Evolutionary conservation across 1,140 invertebrate genomes (phyloP).

Genomic region (Drosophila virilis): DNA sequence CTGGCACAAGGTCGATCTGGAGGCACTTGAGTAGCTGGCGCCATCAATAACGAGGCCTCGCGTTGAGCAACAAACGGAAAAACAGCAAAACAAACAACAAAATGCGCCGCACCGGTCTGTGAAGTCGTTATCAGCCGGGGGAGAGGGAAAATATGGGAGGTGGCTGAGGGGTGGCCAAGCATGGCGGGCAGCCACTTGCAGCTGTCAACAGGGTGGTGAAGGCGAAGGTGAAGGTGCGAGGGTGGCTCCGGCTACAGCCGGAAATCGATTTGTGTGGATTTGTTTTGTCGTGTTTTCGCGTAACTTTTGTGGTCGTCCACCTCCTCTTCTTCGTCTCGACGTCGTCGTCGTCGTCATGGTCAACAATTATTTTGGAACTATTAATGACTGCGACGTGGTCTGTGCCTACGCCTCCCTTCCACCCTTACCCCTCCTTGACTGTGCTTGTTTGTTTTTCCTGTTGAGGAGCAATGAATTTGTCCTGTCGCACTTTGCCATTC

Average conservation of each 20-base stretch:
- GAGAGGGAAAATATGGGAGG: neutral
- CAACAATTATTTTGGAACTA: constrained; percentile 79
- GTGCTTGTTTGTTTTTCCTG: constrained; percentile 67
- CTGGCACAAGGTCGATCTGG: constrained; percentile 67
- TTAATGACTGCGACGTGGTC: constrained; percentile 70
- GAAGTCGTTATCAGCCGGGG: constrained; percentile 37
- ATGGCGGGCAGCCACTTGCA: constrained; percentile 54
- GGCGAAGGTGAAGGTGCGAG: constrained; percentile 3
- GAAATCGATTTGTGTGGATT: constrained; percentile 81
- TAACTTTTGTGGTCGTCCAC: constrained; percentile 51
- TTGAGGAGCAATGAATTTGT: constrained; percentile 70
- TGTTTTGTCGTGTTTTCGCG: constrained; percentile 67
- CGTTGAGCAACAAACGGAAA: constrained; percentile 47
- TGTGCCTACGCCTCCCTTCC: neutral
- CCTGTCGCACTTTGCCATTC: constrained; percentile 63
- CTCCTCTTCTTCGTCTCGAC: neutral
- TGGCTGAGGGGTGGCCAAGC: neutral
- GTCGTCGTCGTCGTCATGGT: constrained; percentile 53
- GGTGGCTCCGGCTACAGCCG: constrained; percentile 46
- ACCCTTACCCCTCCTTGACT: no score
- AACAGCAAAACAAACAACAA: constrained; percentile 72
- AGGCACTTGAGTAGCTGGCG: constrained; percentile 51
- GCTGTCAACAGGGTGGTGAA: constrained; percentile 65
- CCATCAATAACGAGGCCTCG: constrained; percentile 75
- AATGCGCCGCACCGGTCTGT: constrained; percentile 40